These are phyloP conservation scores for Nothura maculosa DNA, from an alignment of 2,797 vertebrate species.

Conservation along the genomic window DNA sequence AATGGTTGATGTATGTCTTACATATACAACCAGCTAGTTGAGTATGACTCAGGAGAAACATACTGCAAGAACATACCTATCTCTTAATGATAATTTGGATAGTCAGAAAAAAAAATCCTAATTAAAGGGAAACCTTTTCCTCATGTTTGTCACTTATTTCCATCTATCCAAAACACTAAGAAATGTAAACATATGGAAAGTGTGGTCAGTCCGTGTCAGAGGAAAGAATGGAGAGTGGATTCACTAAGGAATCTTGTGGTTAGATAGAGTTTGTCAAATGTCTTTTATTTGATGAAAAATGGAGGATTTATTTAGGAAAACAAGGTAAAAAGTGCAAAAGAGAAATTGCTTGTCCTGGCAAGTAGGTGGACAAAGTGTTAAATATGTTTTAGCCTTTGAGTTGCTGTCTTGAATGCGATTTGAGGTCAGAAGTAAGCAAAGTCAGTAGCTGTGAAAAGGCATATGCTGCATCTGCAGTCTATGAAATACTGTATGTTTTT, in stretches of 20 bases:
- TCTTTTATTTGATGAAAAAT: neutral
- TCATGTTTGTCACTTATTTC: neutral
- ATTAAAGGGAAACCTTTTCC: neutral
- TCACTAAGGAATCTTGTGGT: neutral
- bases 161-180: neutral
- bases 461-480: neutral
- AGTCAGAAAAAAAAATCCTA: neutral
- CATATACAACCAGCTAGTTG: neutral
- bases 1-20: neutral
- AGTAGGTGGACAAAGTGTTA: neutral
- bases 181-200: neutral
- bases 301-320: neutral
- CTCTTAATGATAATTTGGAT: neutral
- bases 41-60: neutral
- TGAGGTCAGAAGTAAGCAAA: neutral
- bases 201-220: neutral
- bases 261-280: neutral
- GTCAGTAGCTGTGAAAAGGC: neutral
- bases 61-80: neutral
- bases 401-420: neutral
- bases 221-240: neutral
- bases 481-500: neutral
- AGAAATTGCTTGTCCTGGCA: neutral
- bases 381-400: neutral
- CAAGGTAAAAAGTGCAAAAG: neutral